A percentile compares a stretch with the other conserved stretches of the same genome.
Evolutionary conservation across 2,888 invertebrate species (phyloP).

Genomic region (Saturnia pavonia): DNA sequence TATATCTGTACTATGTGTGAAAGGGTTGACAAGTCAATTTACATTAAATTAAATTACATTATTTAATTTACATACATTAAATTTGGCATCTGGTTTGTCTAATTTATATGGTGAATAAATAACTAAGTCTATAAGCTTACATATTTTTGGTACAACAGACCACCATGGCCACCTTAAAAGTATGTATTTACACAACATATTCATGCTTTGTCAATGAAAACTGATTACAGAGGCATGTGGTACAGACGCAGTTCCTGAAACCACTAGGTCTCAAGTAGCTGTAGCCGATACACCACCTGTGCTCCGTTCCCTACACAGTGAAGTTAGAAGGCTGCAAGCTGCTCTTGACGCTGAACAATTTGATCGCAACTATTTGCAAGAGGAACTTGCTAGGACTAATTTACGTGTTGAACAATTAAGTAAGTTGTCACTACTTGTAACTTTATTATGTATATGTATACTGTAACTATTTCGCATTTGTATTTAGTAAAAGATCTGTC

Average conservation of each 20-base stretch:
- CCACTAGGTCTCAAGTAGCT: constrained; percentile 23
- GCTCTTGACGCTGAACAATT: constrained; percentile 83
- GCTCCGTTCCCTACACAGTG: constrained; percentile 66
- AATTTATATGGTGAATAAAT: no score
- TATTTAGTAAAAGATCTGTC: neutral
- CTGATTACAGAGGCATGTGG: constrained; percentile 63
- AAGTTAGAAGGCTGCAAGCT: constrained; percentile 77
- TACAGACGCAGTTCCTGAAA: constrained; percentile 44
- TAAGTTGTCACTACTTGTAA: constrained; percentile 40
- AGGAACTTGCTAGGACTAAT: constrained; percentile 80
- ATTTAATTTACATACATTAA: no score
- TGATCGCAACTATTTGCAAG: constrained; percentile 83
- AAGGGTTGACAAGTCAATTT: no score
- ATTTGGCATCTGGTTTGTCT: no score
- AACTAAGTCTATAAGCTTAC: no score
- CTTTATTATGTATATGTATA: neutral
- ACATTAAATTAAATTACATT: no score
- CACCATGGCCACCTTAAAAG: no score
- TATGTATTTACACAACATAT: no score
- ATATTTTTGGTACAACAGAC: neutral
- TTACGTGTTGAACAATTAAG: constrained; percentile 79
- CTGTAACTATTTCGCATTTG: neutral
- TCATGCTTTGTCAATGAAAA: neutral
- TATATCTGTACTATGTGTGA: no score
- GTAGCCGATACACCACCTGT: constrained; percentile 70